These are phyloP conservation scores for Anthopleura xanthogrammica DNA, from an alignment of 92 coral and sea anemone species.

Conservation along the genomic window DNA sequence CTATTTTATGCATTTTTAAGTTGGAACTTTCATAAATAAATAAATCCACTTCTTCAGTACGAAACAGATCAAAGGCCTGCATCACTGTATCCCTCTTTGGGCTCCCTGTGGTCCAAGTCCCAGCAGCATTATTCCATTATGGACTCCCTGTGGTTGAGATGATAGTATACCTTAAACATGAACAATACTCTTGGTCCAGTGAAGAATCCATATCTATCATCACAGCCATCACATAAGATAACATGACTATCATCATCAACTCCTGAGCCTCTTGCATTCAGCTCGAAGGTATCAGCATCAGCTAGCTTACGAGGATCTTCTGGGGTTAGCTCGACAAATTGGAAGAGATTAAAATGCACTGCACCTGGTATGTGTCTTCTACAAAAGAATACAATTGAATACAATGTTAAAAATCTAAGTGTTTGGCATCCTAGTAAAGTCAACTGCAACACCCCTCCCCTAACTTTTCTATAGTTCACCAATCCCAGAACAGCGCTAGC, in stretches of 20 bases:
- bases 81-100: background rate
- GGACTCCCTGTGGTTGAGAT: background rate
- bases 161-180: slow-evolving; percentile 63
- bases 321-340: slow-evolving; percentile 47
- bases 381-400: background rate
- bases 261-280: slow-evolving; percentile 71
- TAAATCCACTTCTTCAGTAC: background rate
- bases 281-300: slow-evolving; percentile 46
- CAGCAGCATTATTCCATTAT: background rate
- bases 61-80: no score
- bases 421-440: no score
- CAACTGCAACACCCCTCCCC: no score
- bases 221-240: slow-evolving; percentile 59
- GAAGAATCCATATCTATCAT: slow-evolving; percentile 65
- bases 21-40: no score
- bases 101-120: background rate
- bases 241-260: slow-evolving; percentile 62
- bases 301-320: slow-evolving; percentile 65
- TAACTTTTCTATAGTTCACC: no score
- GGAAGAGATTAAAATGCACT: slow-evolving; percentile 56
- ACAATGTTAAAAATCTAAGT: no score
- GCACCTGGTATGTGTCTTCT: slow-evolving; percentile 64
- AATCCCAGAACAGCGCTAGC: no score
- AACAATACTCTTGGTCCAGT: slow-evolving; percentile 73
- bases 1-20: no score